phyloP scores from a whole-genome alignment of 2,113 vertebrate species.

The Rallus limicola region DNA sequence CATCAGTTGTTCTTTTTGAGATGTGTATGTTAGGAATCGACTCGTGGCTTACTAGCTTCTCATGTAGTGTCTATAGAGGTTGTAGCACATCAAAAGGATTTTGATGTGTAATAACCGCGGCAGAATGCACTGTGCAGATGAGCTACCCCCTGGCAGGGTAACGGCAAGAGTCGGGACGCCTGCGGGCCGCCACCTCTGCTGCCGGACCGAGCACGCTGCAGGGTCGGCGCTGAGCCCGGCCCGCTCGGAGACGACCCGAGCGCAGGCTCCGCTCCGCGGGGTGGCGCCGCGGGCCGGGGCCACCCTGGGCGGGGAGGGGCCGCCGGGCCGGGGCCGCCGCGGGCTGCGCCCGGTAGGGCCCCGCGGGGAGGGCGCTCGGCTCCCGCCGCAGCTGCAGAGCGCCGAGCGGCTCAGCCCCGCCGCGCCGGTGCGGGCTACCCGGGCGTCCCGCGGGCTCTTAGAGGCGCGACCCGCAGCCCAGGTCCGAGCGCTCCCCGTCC shows the following conservation, averaged over 20 bases:
- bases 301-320: not conserved
- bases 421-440: not conserved
- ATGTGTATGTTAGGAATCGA: not conserved
- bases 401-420: not conserved
- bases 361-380: not conserved
- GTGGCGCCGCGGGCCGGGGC: not conserved
- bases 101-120: not conserved
- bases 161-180: not conserved
- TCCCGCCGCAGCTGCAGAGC: not conserved
- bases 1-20: not conserved
- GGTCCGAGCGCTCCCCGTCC: not conserved
- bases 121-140: not conserved
- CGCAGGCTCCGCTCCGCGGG: not conserved
- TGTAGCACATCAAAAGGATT: accelerated
- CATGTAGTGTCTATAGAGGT: not conserved
- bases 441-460: not conserved
- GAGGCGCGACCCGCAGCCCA: not conserved
- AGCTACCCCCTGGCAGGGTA: not conserved
- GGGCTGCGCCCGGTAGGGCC: not conserved
- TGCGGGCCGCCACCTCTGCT: not conserved
- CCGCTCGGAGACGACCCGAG: too few relatives aligned
- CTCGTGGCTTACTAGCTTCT: not conserved
- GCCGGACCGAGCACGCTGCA: not conserved
- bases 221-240: not conserved
- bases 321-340: not conserved